phyloP scores from a whole-genome alignment of 2,113 vertebrate species.

The Tonatia bakeri region DNA sequence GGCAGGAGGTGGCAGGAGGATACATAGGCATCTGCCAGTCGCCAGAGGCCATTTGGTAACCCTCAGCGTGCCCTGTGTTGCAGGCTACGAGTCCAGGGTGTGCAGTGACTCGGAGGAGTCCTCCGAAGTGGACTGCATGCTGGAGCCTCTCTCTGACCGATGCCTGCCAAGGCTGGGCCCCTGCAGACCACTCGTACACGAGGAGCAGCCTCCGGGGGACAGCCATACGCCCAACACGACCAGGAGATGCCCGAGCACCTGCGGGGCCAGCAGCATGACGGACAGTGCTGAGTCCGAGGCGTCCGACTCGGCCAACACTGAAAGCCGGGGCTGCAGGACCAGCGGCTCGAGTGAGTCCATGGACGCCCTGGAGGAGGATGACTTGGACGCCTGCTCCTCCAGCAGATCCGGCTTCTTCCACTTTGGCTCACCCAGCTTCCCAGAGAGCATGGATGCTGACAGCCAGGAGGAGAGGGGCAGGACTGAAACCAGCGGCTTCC shows the following conservation, averaged over 20 bases:
- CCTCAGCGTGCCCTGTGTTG: not conserved
- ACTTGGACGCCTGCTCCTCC: constrained; percentile 83
- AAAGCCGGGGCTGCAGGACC: constrained; percentile 83
- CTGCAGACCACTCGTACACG: constrained; percentile 65
- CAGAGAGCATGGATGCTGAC: constrained; percentile 29
- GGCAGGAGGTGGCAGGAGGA: not conserved
- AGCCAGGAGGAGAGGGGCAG: constrained; percentile 54
- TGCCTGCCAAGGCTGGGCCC: constrained; percentile 65
- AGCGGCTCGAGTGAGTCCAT: constrained; percentile 94
- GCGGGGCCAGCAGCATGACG: constrained; percentile 47
- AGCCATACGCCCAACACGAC: not conserved
- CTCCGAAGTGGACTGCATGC: constrained; percentile 86
- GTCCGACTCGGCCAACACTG: constrained; percentile 88
- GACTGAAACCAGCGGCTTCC: constrained; percentile 74
- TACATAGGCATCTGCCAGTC: fast-evolving
- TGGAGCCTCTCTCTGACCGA: constrained; percentile 79
- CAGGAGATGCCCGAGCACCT: not conserved
- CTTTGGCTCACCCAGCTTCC: constrained; percentile 81
- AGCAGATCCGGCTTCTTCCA: constrained; percentile 79
- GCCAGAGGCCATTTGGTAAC: not conserved
- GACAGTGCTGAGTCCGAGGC: constrained; percentile 85
- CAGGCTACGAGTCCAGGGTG: constrained; percentile 92
- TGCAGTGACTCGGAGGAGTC: constrained; percentile 95
- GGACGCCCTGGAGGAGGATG: constrained; percentile 91
- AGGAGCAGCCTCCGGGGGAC: constrained; percentile 58